These are phyloP conservation scores for Hipposideros armiger DNA, from an alignment of 2,113 vertebrate species.

Conservation along the genomic window DNA sequence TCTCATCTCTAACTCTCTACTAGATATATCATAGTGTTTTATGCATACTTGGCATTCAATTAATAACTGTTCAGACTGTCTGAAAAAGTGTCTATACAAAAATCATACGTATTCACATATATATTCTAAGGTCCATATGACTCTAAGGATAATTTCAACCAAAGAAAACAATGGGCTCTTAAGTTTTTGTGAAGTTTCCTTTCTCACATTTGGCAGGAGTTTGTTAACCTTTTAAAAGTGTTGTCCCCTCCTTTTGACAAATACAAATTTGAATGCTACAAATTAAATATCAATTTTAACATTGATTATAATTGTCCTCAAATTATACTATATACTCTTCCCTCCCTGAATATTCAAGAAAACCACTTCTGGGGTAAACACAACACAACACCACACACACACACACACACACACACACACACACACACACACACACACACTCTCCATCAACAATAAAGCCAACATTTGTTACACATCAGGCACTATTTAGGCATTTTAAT, in stretches of 20 bases:
- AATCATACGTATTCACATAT: neutral
- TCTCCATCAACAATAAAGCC: neutral
- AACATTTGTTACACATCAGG: neutral
- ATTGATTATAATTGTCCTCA: neutral
- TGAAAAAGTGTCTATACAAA: neutral
- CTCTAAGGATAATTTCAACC: conserved; percentile 25
- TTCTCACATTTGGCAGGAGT: neutral
- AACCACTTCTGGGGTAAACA: neutral
- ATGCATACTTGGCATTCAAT: neutral
- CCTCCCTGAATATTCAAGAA: neutral
- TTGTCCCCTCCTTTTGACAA: neutral
- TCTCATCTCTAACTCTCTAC: neutral
- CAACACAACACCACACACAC: neutral
- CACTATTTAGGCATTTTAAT: neutral
- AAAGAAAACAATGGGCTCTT: neutral
- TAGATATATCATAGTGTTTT: neutral
- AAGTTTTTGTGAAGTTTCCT: neutral
- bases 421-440: neutral
- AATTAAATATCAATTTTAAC: conserved; percentile 21
- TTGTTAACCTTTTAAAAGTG: neutral
- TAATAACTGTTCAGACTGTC: neutral
- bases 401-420: neutral
- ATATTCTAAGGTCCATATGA: neutral
- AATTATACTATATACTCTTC: neutral
- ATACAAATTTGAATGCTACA: neutral